Percentiles rank a stretch among this genome's conserved stretches.
phyloP scores from a whole-genome alignment of 2,888 invertebrate species.

The Anticlea derivata region DNA sequence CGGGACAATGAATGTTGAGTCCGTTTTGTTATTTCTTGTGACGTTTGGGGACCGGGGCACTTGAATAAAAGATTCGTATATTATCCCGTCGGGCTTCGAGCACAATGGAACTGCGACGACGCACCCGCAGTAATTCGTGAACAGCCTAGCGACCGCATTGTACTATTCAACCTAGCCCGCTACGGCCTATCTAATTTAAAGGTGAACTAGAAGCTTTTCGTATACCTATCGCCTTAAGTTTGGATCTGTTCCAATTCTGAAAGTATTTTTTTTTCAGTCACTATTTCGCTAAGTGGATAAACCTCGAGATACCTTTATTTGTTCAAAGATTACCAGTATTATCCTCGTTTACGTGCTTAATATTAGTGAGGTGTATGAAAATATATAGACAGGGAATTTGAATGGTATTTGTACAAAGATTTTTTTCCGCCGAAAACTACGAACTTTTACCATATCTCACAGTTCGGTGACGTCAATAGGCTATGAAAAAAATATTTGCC shows the following conservation, averaged over 20 bases:
- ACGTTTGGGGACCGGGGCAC: slow-evolving; percentile 70
- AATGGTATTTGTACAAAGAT: no score
- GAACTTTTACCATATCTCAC: slow-evolving; percentile 42
- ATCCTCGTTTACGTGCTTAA: no score
- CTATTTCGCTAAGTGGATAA: slow-evolving; percentile 1
- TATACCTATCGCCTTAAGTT: slow-evolving; percentile 19
- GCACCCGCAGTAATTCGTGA: slow-evolving; percentile 71
- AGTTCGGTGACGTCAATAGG: slow-evolving; percentile 43
- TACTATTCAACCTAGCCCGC: slow-evolving; percentile 54
- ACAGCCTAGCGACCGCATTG: slow-evolving; percentile 64
- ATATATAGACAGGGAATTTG: no score
- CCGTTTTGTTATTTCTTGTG: slow-evolving; percentile 76
- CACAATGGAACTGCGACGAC: slow-evolving; percentile 74
- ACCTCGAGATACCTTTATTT: no score
- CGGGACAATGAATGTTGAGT: slow-evolving; percentile 74
- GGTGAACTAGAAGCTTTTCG: slow-evolving; percentile 40
- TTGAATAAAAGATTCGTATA: slow-evolving; percentile 82
- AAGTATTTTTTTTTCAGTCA: slow-evolving; percentile 6
- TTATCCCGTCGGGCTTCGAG: slow-evolving; percentile 64
- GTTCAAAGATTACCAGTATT: no score
- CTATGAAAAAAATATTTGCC: slow-evolving; percentile 46
- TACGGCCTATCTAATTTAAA: slow-evolving; percentile 59
- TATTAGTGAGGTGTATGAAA: no score
- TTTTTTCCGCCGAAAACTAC: no score
- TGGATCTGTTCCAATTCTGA: slow-evolving; percentile 24